Evolutionary conservation across 2,113 vertebrate species (phyloP).

Genomic region (Polypterus senegalus): DNA sequence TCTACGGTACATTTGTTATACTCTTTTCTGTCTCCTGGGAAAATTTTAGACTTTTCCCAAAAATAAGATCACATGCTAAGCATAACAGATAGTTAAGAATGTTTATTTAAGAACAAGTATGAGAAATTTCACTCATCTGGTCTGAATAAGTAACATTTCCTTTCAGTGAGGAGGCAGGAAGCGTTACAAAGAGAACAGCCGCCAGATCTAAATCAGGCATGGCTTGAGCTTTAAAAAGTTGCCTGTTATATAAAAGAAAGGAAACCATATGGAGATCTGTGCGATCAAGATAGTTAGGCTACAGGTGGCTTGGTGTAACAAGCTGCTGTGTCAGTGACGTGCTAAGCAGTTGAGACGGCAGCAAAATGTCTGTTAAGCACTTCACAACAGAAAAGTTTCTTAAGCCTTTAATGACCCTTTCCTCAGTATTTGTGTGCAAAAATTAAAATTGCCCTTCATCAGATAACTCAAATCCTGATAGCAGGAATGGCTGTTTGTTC

Average conservation of each 20-base stretch:
- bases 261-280: conserved; percentile 6
- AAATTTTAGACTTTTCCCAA: too few relatives aligned
- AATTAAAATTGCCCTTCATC: too few relatives aligned
- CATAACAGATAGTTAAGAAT: too few relatives aligned
- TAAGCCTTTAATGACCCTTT: too few relatives aligned
- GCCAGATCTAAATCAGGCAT: conserved; percentile 6
- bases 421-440: too few relatives aligned
- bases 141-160: conserved; percentile 5
- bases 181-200: conserved; percentile 1
- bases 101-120: not conserved
- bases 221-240: not conserved
- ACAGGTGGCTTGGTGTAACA: conserved; percentile 1
- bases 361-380: too few relatives aligned
- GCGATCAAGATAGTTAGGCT: not conserved
- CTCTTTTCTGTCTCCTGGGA: too few relatives aligned
- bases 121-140: conserved; percentile 8
- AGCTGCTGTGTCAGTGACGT: not conserved
- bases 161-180: conserved; percentile 4
- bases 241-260: conserved; percentile 4
- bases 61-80: too few relatives aligned
- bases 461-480: too few relatives aligned
- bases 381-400: too few relatives aligned
- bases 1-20: too few relatives aligned
- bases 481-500: too few relatives aligned
- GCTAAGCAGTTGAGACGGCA: not conserved